phyloP scores from a whole-genome alignment of 2,888 invertebrate species.

The Heliothis peltigera region DNA sequence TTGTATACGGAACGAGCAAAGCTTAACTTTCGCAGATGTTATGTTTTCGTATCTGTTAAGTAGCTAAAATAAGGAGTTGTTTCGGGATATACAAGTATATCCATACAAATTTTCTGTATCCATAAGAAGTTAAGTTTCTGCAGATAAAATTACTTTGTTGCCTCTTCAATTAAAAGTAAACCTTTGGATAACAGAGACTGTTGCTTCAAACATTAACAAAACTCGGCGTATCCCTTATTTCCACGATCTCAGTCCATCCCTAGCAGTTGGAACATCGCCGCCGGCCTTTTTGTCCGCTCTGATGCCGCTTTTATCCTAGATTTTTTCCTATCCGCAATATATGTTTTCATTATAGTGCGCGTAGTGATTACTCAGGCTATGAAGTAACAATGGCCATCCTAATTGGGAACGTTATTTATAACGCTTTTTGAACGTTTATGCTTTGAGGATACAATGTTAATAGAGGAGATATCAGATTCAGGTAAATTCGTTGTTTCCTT shows the following conservation, averaged over 20 bases:
- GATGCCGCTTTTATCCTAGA: constrained; percentile 39
- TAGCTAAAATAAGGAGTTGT: too few species aligned
- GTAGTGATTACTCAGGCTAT: constrained; percentile 58
- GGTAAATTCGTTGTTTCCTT: neutral
- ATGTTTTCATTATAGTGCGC: constrained; percentile 53
- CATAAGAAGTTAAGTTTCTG: too few species aligned
- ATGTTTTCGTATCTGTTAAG: too few species aligned
- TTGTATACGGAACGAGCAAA: neutral
- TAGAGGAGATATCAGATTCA: neutral
- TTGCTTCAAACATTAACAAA: neutral
- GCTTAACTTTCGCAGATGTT: too few species aligned
- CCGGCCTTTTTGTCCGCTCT: constrained; percentile 33
- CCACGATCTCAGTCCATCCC: constrained; percentile 1
- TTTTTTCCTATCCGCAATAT: constrained; percentile 47
- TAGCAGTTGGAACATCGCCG: constrained; percentile 16
- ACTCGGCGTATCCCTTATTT: constrained; percentile 14
- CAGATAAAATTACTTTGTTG: too few species aligned
- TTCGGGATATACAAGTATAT: too few species aligned
- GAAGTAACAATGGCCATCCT: constrained; percentile 49
- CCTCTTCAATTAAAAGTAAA: neutral
- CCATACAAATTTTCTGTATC: too few species aligned
- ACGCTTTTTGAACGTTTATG: constrained; percentile 7
- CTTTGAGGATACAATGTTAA: constrained; percentile 19
- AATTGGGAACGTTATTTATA: constrained; percentile 26
- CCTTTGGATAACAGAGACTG: neutral